Evolutionary conservation across 2,797 vertebrate species (phyloP).

Genomic region (Sebastes trivittatus): DNA sequence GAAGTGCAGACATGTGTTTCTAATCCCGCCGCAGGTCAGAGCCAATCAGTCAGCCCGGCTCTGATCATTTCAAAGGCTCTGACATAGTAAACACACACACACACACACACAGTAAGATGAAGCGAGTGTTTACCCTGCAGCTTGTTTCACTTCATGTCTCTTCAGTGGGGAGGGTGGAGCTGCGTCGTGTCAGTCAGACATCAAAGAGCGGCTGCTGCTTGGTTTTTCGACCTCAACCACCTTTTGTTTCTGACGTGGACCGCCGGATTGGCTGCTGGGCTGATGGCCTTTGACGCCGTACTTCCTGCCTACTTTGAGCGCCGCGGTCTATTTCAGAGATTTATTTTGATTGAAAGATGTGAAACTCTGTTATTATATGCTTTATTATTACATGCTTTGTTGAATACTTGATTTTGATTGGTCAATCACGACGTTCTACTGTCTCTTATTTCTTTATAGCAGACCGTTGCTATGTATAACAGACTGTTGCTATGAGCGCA

Average conservation of each 20-base stretch:
- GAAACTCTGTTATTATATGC: not conserved
- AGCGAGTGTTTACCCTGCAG: slow-evolving; percentile 28
- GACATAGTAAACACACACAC: slow-evolving; percentile 26
- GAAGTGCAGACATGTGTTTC: slow-evolving; percentile 41
- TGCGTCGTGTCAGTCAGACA: slow-evolving; percentile 15
- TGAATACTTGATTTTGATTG: too few species aligned
- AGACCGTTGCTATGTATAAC: too few species aligned
- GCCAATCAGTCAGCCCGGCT: slow-evolving; percentile 25
- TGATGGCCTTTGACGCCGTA: not conserved
- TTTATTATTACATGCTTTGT: too few species aligned
- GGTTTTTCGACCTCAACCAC: not conserved
- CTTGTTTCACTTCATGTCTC: slow-evolving; percentile 24
- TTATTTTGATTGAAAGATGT: not conserved
- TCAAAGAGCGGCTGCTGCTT: slow-evolving; percentile 23
- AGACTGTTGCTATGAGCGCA: too few species aligned
- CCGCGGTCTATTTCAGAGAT: not conserved
- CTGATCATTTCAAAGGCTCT: slow-evolving; percentile 43
- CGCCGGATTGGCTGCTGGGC: not conserved
- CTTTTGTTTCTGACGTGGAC: not conserved
- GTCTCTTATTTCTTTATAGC: too few species aligned
- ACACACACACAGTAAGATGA: not conserved
- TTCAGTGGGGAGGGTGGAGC: slow-evolving; percentile 2
- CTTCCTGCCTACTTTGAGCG: not conserved
- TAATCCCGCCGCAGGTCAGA: slow-evolving; percentile 30
- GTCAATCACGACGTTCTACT: too few species aligned